phyloP scores from a whole-genome alignment of 2,113 vertebrate genomes.

The Ailuropoda melanoleuca region DNA sequence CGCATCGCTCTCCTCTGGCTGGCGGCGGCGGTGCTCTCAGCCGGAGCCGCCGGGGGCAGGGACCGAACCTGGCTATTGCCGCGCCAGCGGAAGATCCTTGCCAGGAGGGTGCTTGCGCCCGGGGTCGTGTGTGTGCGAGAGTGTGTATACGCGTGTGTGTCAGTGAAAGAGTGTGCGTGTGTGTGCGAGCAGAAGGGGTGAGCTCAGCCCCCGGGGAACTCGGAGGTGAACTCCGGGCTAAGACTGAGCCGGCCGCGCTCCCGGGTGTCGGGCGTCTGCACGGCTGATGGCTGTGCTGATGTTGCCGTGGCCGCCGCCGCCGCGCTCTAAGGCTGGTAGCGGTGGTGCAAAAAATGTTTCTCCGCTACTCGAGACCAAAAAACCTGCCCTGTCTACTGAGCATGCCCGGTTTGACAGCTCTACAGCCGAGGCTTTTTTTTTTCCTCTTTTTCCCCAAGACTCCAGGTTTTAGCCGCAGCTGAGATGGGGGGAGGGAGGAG shows the following conservation, averaged over 20 bases:
- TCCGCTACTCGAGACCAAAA: constrained; percentile 78
- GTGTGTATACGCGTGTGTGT: neutral
- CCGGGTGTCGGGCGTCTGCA: constrained; percentile 44
- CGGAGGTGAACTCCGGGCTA: constrained; percentile 68
- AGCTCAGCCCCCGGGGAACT: constrained; percentile 58
- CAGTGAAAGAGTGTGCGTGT: neutral
- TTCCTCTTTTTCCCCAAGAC: constrained; percentile 66
- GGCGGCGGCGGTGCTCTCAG: neutral
- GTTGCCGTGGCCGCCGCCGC: constrained; percentile 70
- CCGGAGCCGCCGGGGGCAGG: constrained; percentile 27
- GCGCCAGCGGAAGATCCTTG: constrained; percentile 21
- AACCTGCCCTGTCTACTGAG: constrained; percentile 80
- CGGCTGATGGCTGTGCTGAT: constrained; percentile 57
- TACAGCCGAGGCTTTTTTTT: constrained; percentile 57
- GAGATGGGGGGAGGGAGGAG: neutral
- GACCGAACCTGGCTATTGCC: constrained; percentile 57
- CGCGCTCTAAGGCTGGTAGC: constrained; percentile 72
- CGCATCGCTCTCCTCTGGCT: constrained; percentile 55
- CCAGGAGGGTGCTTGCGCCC: constrained; percentile 23
- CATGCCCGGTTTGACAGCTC: constrained; percentile 80
- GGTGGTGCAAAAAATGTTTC: constrained; percentile 80
- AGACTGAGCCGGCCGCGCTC: constrained; percentile 55
- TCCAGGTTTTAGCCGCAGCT: constrained; percentile 80
- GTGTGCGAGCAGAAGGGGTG: constrained; percentile 39
- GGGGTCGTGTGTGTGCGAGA: neutral